phyloP scores from a whole-genome alignment of 2,113 vertebrate species.

The Sceloporus tristichus region DNA sequence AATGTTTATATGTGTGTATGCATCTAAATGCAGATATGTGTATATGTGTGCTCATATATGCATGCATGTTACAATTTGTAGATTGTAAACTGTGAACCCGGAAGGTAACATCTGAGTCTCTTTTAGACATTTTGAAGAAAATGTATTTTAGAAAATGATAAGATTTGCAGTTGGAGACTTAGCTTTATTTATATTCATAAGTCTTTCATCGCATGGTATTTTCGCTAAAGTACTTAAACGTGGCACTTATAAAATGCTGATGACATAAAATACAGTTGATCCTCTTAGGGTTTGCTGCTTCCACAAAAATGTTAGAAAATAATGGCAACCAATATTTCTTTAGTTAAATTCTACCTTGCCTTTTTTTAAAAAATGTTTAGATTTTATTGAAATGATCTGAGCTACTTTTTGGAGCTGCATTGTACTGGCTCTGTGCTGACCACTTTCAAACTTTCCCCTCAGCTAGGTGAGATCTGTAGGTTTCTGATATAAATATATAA shows the following conservation, averaged over 20 bases:
- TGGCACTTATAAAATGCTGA: conserved; percentile 87
- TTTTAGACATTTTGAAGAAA: conserved; percentile 78
- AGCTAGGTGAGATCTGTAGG: conserved; percentile 61
- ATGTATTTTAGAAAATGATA: conserved; percentile 84
- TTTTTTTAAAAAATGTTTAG: conserved; percentile 67
- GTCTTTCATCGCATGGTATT: conserved; percentile 85
- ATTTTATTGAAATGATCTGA: conserved; percentile 73
- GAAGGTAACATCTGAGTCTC: conserved; percentile 78
- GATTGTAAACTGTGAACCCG: conserved; percentile 69
- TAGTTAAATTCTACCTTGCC: conserved; percentile 76
- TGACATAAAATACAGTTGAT: conserved; percentile 86
- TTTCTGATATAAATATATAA: conserved; percentile 65
- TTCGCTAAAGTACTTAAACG: conserved; percentile 85
- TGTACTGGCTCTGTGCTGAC: conserved; percentile 67
- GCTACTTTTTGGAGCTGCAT: conserved; percentile 74
- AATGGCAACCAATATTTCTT: conserved; percentile 79
- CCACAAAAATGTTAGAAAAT: conserved; percentile 83
- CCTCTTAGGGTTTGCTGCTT: conserved; percentile 85
- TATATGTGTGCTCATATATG: background rate
- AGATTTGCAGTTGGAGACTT: conserved; percentile 84
- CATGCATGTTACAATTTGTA: conserved; percentile 60
- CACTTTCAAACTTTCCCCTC: conserved; percentile 70
- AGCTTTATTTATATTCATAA: conserved; percentile 89
- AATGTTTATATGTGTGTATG: conserved; percentile 64
- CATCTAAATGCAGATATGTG: background rate